Base-by-base conservation (phyloP, 2,113 vertebrate species). In the Azemiops feae region DNA sequence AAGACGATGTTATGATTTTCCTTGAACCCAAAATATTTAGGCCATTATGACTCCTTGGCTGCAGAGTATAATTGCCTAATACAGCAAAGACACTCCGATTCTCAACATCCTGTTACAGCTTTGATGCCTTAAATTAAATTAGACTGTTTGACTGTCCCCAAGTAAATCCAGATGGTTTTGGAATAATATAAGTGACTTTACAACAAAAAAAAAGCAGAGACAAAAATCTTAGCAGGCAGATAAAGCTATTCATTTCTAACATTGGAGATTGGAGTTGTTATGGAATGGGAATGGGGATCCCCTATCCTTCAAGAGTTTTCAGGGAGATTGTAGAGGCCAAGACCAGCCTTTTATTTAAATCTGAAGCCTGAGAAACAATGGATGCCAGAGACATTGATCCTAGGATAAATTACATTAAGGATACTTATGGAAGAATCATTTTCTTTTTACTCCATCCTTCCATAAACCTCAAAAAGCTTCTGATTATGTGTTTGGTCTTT, bases 31-130 rank as follows among this genome's bases (percentile, higher is more conserved):
- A 47, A 91, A 23, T 85, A 50, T 90, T 74, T 54, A 64, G 74
- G 39, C 25, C 47, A 58, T 57, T 74, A 54, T 88, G 60, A 16
- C 14, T 34, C 34, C 74, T 89, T 69, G 91, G 85, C 91, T 54
- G 18, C 87, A 92, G n/a, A 89, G 27, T 60, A 1, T 55, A 92
- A 90, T 90, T 87, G 91, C 88, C 91, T 55, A 90, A 74, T 90
- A 90, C 47, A 90, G 57, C 91, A 94, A 87, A 92, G 81, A 87
- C 91, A 88, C 43, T 87, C 93, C 16, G 0, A 10, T 43, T 7
- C 81, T 27, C 74, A 27, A 74, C 91, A 74, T 34, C 0, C 50
- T 1, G 0, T 14, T 4, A 18, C 0, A 8, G 25, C 58, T 57
- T 89, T 18, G 81, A 85, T 0, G 81, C 3, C 47, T 30, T 9